These are phyloP conservation scores for Zeugodacus cucurbitae DNA, from an alignment of 1,140 invertebrate species.

Conservation along the genomic window DNA sequence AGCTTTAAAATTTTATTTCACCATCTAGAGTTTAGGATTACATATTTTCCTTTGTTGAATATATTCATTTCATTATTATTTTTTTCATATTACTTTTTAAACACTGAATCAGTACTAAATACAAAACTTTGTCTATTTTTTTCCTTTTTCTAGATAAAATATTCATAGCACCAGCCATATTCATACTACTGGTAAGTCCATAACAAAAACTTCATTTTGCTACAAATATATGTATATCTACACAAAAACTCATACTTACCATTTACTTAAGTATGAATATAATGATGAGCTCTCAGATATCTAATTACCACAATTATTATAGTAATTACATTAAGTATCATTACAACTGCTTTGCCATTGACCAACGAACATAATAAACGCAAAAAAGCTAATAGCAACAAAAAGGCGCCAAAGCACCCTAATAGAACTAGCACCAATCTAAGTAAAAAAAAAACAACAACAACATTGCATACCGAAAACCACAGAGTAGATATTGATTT, in stretches of 20 bases:
- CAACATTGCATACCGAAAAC: not conserved
- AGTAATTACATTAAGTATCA: constrained; percentile 18
- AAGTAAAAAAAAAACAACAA: not conserved
- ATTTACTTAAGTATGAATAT: not conserved
- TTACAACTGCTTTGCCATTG: not conserved
- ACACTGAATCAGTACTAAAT: too few relatives aligned
- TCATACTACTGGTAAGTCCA: too few relatives aligned
- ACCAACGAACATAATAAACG: not conserved
- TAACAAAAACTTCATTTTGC: too few relatives aligned
- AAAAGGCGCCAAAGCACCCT: not conserved
- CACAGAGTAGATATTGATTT: constrained; percentile 32
- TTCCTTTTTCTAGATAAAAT: too few relatives aligned
- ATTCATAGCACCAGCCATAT: too few relatives aligned
- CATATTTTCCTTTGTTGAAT: too few relatives aligned
- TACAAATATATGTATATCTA: not conserved
- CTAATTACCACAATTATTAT: not conserved
- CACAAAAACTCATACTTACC: not conserved
- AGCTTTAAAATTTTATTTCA: too few relatives aligned
- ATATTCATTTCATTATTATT: too few relatives aligned
- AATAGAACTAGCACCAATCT: not conserved
- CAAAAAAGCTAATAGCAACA: not conserved
- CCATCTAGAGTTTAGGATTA: too few relatives aligned
- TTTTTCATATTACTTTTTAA: too few relatives aligned
- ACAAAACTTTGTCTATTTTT: too few relatives aligned
- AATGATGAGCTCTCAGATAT: not conserved